These are phyloP conservation scores for Atopsyche davidsoni DNA, from an alignment of 1,140 invertebrate species.

Conservation along the genomic window DNA sequence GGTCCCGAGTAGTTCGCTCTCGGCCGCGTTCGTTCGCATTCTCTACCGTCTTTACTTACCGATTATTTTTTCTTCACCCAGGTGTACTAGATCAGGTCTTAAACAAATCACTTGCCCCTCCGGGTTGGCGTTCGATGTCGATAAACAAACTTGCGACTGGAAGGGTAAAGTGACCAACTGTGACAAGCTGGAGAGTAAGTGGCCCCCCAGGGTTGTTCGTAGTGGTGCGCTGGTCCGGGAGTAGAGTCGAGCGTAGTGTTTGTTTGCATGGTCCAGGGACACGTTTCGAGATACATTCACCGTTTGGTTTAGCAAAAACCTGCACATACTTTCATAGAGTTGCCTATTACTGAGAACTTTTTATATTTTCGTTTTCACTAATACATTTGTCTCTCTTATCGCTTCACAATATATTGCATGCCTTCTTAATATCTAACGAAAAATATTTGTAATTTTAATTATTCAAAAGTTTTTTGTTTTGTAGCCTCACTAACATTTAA, in stretches of 20 bases:
- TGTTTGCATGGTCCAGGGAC: constrained; percentile 21
- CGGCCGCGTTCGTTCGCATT: constrained; percentile 22
- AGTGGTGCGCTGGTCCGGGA: constrained; percentile 38
- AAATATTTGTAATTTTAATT: too few relatives aligned
- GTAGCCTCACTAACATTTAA: too few relatives aligned
- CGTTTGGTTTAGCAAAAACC: constrained; percentile 28
- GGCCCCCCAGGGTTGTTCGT: constrained; percentile 46
- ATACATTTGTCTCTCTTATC: too few relatives aligned
- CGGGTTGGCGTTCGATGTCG: constrained; percentile 92
- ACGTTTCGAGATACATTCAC: constrained; percentile 1
- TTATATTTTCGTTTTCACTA: too few relatives aligned
- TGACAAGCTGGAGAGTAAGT: constrained; percentile 94
- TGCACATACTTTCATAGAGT: too few relatives aligned
- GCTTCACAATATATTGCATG: too few relatives aligned
- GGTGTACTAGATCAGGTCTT: constrained; percentile 87
- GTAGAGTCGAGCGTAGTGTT: constrained; percentile 38
- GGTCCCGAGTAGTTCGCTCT: constrained; percentile 15
- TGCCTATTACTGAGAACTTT: too few relatives aligned
- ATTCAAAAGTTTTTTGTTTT: too few relatives aligned
- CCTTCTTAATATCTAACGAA: too few relatives aligned
- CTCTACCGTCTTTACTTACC: constrained; percentile 35
- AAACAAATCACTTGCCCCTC: constrained; percentile 91
- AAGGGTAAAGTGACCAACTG: constrained; percentile 94
- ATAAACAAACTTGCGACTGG: constrained; percentile 96
- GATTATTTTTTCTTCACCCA: constrained; percentile 42